Conservation (phyloP, 2,797 vertebrate species). For the Megalops cyprinoides region DNA sequence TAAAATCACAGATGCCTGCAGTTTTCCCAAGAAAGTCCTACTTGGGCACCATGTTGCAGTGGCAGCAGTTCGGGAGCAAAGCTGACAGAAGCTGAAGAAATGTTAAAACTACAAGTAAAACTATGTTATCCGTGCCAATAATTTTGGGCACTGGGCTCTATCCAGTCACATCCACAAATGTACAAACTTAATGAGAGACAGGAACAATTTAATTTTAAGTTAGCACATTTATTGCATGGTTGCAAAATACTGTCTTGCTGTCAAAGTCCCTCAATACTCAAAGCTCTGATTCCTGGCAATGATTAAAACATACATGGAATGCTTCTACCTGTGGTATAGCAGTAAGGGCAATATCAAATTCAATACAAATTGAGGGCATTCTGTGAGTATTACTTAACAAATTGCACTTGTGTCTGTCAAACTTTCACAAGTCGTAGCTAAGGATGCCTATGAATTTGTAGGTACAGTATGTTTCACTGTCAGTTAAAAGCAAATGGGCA, state of each 20-base stretch:
- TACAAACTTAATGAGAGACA: too few relatives aligned
- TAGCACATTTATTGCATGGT: slow-evolving; percentile 32
- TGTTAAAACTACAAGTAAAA: too few relatives aligned
- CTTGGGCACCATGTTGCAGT: too few relatives aligned
- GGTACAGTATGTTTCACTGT: slow-evolving; percentile 33
- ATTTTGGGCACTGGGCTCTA: too few relatives aligned
- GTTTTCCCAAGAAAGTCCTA: too few relatives aligned
- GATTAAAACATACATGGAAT: slow-evolving; percentile 15
- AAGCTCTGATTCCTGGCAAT: background rate
- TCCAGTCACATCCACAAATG: too few relatives aligned
- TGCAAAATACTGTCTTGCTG: slow-evolving; percentile 16
- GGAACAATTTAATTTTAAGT: slow-evolving; percentile 22
- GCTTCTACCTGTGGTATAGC: background rate
- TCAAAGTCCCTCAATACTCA: background rate
- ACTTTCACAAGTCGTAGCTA: background rate
- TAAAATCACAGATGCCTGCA: too few relatives aligned
- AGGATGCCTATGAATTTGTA: background rate
- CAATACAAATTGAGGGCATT: background rate
- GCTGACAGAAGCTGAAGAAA: too few relatives aligned
- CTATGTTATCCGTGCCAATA: too few relatives aligned
- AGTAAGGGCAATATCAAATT: slow-evolving; percentile 8
- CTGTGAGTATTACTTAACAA: background rate
- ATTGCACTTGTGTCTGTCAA: background rate
- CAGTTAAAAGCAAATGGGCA: background rate
- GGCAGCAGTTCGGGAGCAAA: too few relatives aligned